Base-by-base conservation (phyloP, 2,797 vertebrate genomes). In the Sylvilagus floridanus region DNA sequence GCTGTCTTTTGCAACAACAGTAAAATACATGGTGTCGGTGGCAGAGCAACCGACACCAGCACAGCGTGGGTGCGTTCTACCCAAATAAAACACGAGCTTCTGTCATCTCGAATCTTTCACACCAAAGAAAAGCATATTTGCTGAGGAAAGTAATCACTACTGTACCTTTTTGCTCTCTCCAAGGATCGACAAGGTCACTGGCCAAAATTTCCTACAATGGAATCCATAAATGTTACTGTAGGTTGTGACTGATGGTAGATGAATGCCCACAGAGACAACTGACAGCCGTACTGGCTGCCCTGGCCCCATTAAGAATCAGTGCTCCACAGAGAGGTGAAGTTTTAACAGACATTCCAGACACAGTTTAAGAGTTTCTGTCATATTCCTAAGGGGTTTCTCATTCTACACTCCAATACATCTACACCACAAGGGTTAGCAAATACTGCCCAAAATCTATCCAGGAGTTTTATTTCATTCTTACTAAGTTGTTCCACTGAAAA, bases 191-290 rank as follows among this genome's bases (percentile, higher is more conserved):
- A 99, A 94, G 24, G 97, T 98, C 78, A 98, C 98, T 30, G 99
- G 99, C 99, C 99, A 99, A 96, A 99, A 99, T 97, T 99, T 99
- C 97, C 99, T 99, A 97, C 4, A 98, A 98, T 90, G 95, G 69
- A 98, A 62, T 92, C 21, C 97, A 96, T 13, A 90, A 0, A 94
- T 57, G 63, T 90, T 97, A 90, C 72, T 76, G 35, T 4, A 78
- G 77, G 21, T 28, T 72, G 32, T 69, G 91, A 72, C 22, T 95
- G 79, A n/a, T 13, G 5, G 42, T 11, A 95, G 50, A 83, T 47
- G 90, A 54, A 89, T 37, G 12, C 16, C 24, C 4, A 47, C 50
- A 63, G 37, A 86, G 92, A 90, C 7, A 88, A 21, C 9, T 63
- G 32, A 90, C 10, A 21, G 65, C 21, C 76, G 72, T 30, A 81